These are phyloP conservation scores for Benitochromis conjunctus DNA, from an alignment of 2,113 vertebrate species.

Conservation along the genomic window DNA sequence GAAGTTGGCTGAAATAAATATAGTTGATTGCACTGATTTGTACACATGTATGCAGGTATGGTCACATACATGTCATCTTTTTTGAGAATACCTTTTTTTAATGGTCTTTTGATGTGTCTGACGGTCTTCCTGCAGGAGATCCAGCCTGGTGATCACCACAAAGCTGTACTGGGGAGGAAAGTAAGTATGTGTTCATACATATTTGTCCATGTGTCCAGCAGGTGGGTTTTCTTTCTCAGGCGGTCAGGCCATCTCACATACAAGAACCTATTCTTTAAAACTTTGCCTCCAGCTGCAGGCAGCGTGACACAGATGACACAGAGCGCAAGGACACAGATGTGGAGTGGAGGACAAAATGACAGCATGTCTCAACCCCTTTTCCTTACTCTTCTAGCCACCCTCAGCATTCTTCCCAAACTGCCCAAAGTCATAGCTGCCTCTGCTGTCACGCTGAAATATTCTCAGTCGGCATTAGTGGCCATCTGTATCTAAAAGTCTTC, in stretches of 20 bases:
- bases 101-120: slow-evolving; percentile 29
- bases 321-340: not conserved
- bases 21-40: not conserved
- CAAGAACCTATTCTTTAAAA: not conserved
- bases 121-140: slow-evolving; percentile 77
- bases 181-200: slow-evolving; percentile 78
- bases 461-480: slow-evolving; percentile 22
- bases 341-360: not conserved
- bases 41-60: not conserved
- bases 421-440: slow-evolving; percentile 18
- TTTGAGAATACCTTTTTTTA: not conserved
- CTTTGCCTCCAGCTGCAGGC: not conserved
- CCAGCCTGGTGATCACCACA: slow-evolving; percentile 96
- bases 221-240: slow-evolving; percentile 12
- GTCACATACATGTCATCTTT: not conserved
- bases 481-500: slow-evolving; percentile 10
- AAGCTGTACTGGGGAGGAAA: slow-evolving; percentile 99
- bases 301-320: slow-evolving; percentile 1
- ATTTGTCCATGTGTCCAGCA: not conserved
- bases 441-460: slow-evolving; percentile 12
- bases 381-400: not conserved
- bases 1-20: not conserved
- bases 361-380: not conserved
- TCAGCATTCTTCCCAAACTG: slow-evolving; percentile 1
- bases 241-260: not conserved